Percentiles rank a stretch among this genome's conserved stretches.
These are phyloP conservation scores for Keiferia lycopersicella DNA, from an alignment of 2,888 invertebrate species.

Conservation along the genomic window DNA sequence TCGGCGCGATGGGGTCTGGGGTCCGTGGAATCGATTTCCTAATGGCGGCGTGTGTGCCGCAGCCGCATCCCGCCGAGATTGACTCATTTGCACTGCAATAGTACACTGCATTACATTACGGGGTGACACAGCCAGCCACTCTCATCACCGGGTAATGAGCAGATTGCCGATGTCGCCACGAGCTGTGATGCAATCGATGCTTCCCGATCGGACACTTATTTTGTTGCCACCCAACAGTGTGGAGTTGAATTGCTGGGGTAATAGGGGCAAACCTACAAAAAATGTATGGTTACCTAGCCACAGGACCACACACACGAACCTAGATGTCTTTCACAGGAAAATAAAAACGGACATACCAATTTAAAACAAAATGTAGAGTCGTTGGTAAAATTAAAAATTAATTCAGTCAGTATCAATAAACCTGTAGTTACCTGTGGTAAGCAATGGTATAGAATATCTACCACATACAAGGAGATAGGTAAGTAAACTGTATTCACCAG, in stretches of 20 bases:
- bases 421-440: too few species aligned
- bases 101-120: conserved; percentile 79
- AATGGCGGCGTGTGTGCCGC: conserved; percentile 69
- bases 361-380: too few species aligned
- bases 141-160: conserved; percentile 75
- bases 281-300: too few species aligned
- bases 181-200: conserved; percentile 34
- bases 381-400: too few species aligned
- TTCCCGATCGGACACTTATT: conserved; percentile 7
- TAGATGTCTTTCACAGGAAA: too few species aligned
- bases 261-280: background rate
- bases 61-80: conserved; percentile 70
- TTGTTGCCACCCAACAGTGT: background rate
- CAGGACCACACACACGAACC: too few species aligned
- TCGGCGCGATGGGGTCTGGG: conserved; percentile 45
- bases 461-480: background rate
- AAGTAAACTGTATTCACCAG: background rate
- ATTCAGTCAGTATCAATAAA: too few species aligned
- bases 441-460: background rate
- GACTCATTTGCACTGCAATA: conserved; percentile 82
- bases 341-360: too few species aligned
- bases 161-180: conserved; percentile 50
- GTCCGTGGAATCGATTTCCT: conserved; percentile 70
- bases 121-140: conserved; percentile 76
- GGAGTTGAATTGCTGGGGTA: background rate